Percentiles rank a stretch among this genome's conserved stretches.
Evolutionary conservation across 1,140 invertebrate genomes (phyloP).

Genomic region (Macrotrachela quadricornifera): DNA sequence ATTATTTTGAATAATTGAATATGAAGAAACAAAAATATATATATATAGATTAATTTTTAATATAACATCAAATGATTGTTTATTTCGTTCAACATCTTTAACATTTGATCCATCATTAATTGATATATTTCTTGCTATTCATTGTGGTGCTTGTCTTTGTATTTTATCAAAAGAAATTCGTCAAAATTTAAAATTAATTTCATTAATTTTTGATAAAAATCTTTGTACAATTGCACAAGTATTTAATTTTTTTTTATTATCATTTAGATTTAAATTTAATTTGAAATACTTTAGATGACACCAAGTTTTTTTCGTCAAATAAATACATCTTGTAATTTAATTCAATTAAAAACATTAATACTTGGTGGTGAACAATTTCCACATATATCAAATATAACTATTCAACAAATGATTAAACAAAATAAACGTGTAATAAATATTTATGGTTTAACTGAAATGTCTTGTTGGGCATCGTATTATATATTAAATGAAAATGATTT

Average conservation of each 20-base stretch:
- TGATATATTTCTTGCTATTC: constrained; percentile 47
- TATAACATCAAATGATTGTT: constrained; percentile 33
- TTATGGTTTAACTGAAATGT: constrained; percentile 62
- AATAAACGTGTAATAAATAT: constrained; percentile 46
- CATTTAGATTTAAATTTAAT: not conserved
- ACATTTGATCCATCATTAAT: constrained; percentile 61
- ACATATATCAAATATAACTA: constrained; percentile 10
- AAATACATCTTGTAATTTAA: not conserved
- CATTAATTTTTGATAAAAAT: constrained; percentile 26
- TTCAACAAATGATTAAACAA: constrained; percentile 32
- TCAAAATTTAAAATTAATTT: constrained; percentile 28
- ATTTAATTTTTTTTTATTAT: not conserved
- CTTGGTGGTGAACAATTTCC: constrained; percentile 34
- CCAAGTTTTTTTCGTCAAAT: constrained; percentile 36
- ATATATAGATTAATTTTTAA: constrained; percentile 16
- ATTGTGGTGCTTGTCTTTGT: constrained; percentile 40
- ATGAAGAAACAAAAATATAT: not conserved
- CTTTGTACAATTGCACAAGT: constrained; percentile 47
- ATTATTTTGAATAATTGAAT: too few species aligned
- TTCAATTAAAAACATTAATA: constrained; percentile 17
- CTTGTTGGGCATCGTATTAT: constrained; percentile 51
- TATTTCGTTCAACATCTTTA: constrained; percentile 47
- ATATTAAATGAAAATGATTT: constrained; percentile 31
- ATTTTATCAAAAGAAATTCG: constrained; percentile 38
- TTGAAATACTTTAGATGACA: constrained; percentile 36